phyloP scores from a whole-genome alignment of 2,888 invertebrate species.

The Caenorhabditis sinica region DNA sequence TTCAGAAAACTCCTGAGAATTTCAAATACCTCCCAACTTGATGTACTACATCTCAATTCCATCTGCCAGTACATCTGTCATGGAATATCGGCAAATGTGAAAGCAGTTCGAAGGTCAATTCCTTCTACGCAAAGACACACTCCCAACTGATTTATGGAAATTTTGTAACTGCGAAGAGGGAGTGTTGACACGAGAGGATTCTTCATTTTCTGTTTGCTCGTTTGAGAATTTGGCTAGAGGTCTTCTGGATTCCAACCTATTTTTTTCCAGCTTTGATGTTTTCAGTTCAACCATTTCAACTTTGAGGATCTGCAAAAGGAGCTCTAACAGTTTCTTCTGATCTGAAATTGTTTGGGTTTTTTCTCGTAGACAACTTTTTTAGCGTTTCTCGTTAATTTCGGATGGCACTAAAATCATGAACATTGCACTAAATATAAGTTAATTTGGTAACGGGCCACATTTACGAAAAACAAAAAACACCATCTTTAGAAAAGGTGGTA shows the following conservation, averaged over 20 bases:
- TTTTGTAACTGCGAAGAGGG: constrained; percentile 1
- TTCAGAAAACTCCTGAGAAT: too few species aligned
- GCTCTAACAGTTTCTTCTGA: too few species aligned
- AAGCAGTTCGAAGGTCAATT: constrained; percentile 43
- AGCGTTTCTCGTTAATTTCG: too few species aligned
- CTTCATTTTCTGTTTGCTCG: background rate
- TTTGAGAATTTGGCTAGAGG: background rate
- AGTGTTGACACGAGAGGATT: background rate
- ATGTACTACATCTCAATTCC: background rate
- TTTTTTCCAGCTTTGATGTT: background rate
- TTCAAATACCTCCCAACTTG: background rate
- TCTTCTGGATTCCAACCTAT: background rate
- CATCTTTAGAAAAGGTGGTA: too few species aligned
- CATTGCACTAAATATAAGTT: too few species aligned
- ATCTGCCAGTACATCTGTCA: constrained; percentile 33
- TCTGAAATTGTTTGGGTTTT: too few species aligned
- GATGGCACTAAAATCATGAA: too few species aligned
- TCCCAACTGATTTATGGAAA: constrained; percentile 29
- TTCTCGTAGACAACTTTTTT: too few species aligned
- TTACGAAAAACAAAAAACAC: too few species aligned
- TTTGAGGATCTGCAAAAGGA: too few species aligned
- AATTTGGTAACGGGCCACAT: too few species aligned
- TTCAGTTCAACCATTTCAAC: too few species aligned
- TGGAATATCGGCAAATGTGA: constrained; percentile 6
- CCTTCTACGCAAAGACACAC: constrained; percentile 7